phyloP scores from a whole-genome alignment of 2,888 invertebrate genomes.

The Netelia melanura region DNA sequence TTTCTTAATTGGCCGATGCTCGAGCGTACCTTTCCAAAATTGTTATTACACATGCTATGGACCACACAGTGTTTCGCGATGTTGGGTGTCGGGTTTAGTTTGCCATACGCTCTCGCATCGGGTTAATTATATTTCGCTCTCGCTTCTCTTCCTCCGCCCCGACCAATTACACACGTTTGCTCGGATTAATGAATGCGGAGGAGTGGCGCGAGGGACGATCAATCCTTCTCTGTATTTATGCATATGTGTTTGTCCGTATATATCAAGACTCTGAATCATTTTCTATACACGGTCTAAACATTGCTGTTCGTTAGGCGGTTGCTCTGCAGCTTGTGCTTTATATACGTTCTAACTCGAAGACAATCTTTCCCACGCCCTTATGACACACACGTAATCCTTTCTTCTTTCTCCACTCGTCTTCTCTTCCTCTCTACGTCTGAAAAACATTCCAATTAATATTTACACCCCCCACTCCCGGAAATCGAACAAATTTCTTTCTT shows the following conservation, averaged over 20 bases:
- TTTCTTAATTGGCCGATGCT: slow-evolving; percentile 36
- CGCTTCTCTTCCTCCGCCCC: slow-evolving; percentile 35
- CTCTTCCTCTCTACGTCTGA: neutral
- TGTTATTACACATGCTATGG: slow-evolving; percentile 26
- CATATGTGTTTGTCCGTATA: neutral
- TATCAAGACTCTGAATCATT: slow-evolving; percentile 49
- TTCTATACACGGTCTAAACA: slow-evolving; percentile 16
- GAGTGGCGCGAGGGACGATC: slow-evolving; percentile 40
- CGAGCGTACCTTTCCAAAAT: slow-evolving; percentile 14
- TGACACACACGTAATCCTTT: slow-evolving; percentile 55
- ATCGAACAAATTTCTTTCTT: slow-evolving; percentile 17
- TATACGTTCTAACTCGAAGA: slow-evolving; percentile 39
- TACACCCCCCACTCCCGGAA: neutral
- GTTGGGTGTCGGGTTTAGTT: slow-evolving; percentile 30
- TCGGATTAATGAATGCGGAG: slow-evolving; percentile 69
- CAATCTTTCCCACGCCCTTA: slow-evolving; percentile 69
- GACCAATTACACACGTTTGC: slow-evolving; percentile 70
- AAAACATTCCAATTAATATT: slow-evolving; percentile 48
- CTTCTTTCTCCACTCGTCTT: slow-evolving; percentile 47
- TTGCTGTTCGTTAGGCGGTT: slow-evolving; percentile 46
- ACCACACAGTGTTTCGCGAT: slow-evolving; percentile 10
- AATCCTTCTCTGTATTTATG: neutral
- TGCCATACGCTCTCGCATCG: neutral
- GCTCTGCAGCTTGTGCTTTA: slow-evolving; percentile 21
- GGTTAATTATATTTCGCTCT: slow-evolving; percentile 60